phyloP scores from a whole-genome alignment of 2,113 vertebrate genomes.

The Semnopithecus entellus region DNA sequence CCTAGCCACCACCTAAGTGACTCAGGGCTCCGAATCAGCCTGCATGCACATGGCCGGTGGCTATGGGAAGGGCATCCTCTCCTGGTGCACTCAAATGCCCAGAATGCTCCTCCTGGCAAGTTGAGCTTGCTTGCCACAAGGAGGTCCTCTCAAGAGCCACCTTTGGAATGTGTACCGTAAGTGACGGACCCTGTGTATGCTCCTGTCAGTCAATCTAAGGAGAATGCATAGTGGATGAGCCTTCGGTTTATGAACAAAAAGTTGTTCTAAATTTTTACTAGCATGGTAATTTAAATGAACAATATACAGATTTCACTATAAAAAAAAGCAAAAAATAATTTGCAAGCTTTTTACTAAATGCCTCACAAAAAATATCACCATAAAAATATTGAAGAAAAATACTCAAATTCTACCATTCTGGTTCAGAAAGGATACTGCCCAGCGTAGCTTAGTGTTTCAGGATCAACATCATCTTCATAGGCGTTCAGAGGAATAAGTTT shows the following conservation, averaged over 20 bases:
- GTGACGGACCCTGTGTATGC: not conserved
- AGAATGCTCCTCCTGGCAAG: not conserved
- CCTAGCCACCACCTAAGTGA: not conserved
- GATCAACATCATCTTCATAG: slow-evolving; percentile 89
- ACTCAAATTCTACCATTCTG: not conserved
- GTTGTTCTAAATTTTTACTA: not conserved
- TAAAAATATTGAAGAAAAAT: not conserved
- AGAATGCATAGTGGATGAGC: not conserved
- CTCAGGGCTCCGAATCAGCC: not conserved
- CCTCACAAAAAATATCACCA: not conserved
- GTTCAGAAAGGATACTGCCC: slow-evolving; percentile 93
- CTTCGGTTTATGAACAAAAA: not conserved
- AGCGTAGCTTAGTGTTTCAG: slow-evolving; percentile 90
- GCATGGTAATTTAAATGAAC: not conserved
- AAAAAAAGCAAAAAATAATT: not conserved
- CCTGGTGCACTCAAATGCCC: rapidly evolving
- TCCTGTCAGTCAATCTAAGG: not conserved
- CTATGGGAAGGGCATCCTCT: not conserved
- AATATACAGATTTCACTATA: not conserved
- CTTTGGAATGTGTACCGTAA: not conserved
- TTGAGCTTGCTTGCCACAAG: rapidly evolving
- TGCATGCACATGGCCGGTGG: rapidly evolving
- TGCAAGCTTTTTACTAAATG: not conserved
- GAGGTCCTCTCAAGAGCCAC: not conserved
- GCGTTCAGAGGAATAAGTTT: slow-evolving; percentile 94